Evolutionary conservation across 2,888 invertebrate species (phyloP).

Genomic region (Pyrgus malvae): DNA sequence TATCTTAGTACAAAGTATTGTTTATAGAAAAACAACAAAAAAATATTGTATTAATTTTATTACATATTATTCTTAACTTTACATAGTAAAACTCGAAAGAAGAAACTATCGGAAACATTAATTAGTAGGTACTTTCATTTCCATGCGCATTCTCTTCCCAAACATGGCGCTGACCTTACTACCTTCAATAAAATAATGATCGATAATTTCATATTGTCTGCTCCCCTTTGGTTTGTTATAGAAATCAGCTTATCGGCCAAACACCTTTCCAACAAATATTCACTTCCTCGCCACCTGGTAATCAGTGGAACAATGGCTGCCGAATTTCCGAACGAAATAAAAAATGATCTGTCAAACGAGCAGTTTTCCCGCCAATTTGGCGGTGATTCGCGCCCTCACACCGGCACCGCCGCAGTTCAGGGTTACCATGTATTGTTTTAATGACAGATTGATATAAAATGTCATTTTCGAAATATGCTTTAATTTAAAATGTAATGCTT

Average conservation of each 20-base stretch:
- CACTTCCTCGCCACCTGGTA: slow-evolving; percentile 72
- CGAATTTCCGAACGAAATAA: slow-evolving; percentile 71
- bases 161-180: too few species aligned
- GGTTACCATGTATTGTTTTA: slow-evolving; percentile 56
- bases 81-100: too few species aligned
- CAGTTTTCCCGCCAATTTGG: slow-evolving; percentile 76
- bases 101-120: too few species aligned
- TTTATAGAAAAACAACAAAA: too few species aligned
- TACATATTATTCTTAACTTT: too few species aligned
- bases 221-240: slow-evolving; percentile 19
- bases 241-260: slow-evolving; percentile 30
- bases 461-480: too few species aligned
- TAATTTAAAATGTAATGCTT: too few species aligned
- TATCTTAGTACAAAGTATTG: too few species aligned
- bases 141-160: too few species aligned
- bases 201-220: background rate
- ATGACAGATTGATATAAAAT: too few species aligned
- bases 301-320: slow-evolving; percentile 65
- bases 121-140: too few species aligned
- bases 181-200: background rate
- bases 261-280: slow-evolving; percentile 25
- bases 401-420: slow-evolving; percentile 39
- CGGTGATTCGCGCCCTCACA: slow-evolving; percentile 60
- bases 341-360: slow-evolving; percentile 75
- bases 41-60: too few species aligned